Evolutionary conservation across 2,888 invertebrate species (phyloP).

Genomic region (Drosophila yooni): DNA sequence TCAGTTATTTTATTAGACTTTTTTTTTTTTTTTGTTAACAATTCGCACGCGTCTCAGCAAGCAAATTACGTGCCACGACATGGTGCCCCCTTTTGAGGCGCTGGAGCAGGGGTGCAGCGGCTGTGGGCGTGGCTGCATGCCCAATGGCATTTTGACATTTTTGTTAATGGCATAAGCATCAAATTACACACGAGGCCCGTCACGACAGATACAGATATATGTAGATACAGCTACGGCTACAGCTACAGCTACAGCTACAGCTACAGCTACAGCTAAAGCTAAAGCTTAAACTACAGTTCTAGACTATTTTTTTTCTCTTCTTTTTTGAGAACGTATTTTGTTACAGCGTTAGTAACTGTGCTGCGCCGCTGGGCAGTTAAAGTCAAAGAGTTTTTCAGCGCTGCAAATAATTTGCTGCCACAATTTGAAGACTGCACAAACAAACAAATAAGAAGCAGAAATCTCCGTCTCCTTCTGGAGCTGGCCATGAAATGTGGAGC

Average conservation of each 20-base stretch:
- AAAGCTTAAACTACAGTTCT: not conserved
- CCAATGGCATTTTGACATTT: constrained; percentile 79
- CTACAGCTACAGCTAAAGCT: not conserved
- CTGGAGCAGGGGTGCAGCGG: constrained; percentile 5
- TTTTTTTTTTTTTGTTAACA: constrained; percentile 52
- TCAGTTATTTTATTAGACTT: not conserved
- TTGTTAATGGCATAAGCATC: constrained; percentile 78
- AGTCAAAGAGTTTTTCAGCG: constrained; percentile 21
- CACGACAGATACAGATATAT: constrained; percentile 18
- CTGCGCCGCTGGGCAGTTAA: constrained; percentile 40
- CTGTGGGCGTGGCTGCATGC: constrained; percentile 43
- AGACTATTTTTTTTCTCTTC: not conserved
- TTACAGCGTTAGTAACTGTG: constrained; percentile 30
- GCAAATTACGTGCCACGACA: constrained; percentile 72
- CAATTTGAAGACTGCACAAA: constrained; percentile 10
- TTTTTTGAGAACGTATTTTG: constrained; percentile 17
- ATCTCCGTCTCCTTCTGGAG: constrained; percentile 21
- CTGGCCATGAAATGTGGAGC: constrained; percentile 65
- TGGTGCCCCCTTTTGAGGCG: constrained; percentile 9
- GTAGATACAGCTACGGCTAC: not conserved
- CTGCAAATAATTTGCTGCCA: constrained; percentile 51
- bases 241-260: not conserved
- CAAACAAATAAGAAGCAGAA: constrained; percentile 33
- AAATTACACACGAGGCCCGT: constrained; percentile 65
- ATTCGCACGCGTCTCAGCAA: constrained; percentile 64